Base-by-base conservation (phyloP, 2,113 vertebrate species). In the Paradoxurus hermaphroditus region DNA sequence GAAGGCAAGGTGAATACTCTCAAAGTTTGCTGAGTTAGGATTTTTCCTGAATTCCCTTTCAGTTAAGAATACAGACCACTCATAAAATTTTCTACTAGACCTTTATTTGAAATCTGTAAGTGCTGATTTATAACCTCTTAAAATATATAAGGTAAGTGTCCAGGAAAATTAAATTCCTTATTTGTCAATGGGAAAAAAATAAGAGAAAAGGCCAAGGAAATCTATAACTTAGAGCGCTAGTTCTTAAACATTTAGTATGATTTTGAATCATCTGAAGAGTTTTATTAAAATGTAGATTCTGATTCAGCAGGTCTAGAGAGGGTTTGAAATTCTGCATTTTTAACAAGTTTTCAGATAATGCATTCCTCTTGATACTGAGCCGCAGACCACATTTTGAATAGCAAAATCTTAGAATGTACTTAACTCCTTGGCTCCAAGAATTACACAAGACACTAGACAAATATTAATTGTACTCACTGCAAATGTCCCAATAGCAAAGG, bases 181-280 rank as follows among this genome's bases (percentile, higher is more conserved):
- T 56, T 82, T 91, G 36, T 31, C 75, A 49, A 72, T 4, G 63
- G 25, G 82, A 92, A 96, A 82, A 93, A 59, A n/a, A 41, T 41
- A 77, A 68, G 53, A 93, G 63, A 51, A 93, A 49, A 51, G 29
- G 78, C 19, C 63, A 95, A 87, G 25, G 1, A 91, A 82, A 93
- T 65, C 0, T 78, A 16, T 41, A 93, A 18, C 11, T 89, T 53
- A 85, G 3, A 91, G 44, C 4, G 63, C 19, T 70, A 19, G 19
- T 93, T 95, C 31, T 83, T 51, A 79, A 79, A 85, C 63, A 81
- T 86, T 95, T 92, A 41, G 31, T 67, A 89, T 39, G n/a, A 90
- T 73, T 90, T 29, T 70, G 39, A 95, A 86, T 56, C 25, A 73
- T 59, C 39, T 90, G 49, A 27, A 27, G 19, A 90, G 65, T 79